Evolutionary conservation across 2,797 vertebrate genomes (phyloP), one percentile per base, ranked within the genome.

Genomic region (Tragopan temminckii): DNA sequence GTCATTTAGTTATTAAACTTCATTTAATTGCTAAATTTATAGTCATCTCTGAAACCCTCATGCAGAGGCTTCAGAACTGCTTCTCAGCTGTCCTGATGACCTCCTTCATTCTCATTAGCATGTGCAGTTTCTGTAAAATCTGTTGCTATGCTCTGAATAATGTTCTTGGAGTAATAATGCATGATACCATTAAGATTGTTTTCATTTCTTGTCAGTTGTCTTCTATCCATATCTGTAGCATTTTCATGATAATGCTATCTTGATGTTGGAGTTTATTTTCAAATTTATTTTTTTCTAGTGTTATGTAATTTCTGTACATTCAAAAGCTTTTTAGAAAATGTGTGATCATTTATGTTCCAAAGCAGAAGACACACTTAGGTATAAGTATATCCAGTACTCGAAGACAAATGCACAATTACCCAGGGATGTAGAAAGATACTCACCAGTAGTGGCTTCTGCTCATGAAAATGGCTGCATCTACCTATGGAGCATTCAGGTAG

Each of bases 401-500:
- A 21, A 78, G 58, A 42, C 6, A 17, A 74, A 55, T 12, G 25
- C 7, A 36, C 46, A 18, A 7, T 29, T 63, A 52, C 29, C 68
- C 66, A 88, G 77, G n/a, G 20, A 13, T 45, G 69, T 24, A 77
- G 36, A 31, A 33, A 53, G 42, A 88, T 21, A 36, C 11, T 58
- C 94, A 55, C 96, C 97, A 5, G 1, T 98, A 27, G n/a, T 98
- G 24, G 96, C 85, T 70, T 97, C 97, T 45, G 97, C 97, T 35
- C 97, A 97, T 27, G 96, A 96, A 71, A 96, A 96, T 1, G 95
- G 97, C 53, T 96, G 89, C 66, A 94, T 98, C 61, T 95, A 92
- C 58, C 33, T 98, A 4, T 97, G 97, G 97, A 96, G 31, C 5
- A 35, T 94, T 68, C 95, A 97, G 97, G 97, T 97, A 83, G 72